Base-by-base conservation (phyloP, 2,888 invertebrate species). In the Leptinotarsa tumamoca region DNA sequence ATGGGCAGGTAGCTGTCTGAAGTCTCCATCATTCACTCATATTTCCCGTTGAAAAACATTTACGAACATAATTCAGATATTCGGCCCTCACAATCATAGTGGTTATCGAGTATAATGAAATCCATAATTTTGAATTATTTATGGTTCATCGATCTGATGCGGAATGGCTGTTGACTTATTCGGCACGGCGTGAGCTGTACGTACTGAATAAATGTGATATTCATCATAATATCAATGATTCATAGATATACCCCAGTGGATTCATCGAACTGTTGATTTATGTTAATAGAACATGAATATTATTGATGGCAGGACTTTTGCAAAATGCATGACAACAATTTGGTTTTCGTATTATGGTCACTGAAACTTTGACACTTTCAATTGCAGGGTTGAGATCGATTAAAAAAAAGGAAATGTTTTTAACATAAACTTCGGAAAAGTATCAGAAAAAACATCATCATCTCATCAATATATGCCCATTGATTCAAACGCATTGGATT, bases 91-190 rank as follows among this genome's bases (percentile, higher is more conserved):
- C 63, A 63, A 63, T 63, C 43, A 63, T 14, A 18, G 27, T 43
- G 63, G 63, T 43, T 63, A 63, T 63, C 63, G 63, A 63, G 43
- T 63, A 63, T 43, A n/a, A 68, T 68, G 33, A 51, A 68, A 68
- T 68, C 68, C 27, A 68, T 68, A 52, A 52, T 15, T 51, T 18
- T 68, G 68, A 68, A 68, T 68, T 52, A 68, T 52, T 68, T 68
- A 68, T 68, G n/a, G 54, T 14, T 33, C 51, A 68, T 68, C 52
- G 52, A 54, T 68, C 27, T 13, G 68, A 52, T 63, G n/a, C 43
- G n/a, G 13, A 52, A 51, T 68, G 54, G 4, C n/a, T 68, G 68
- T 68, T 68, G 68, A 68, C 54, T 51, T 68, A 54, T 68, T 68
- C 51, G 51, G 51, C 52, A 51, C 10, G n/a, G 63, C 63, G 43